A percentile compares a stretch with the other conserved stretches of the same genome.
Conservation (phyloP, 2,888 invertebrate genomes). For the Aporophyla lueneburgensis region DNA sequence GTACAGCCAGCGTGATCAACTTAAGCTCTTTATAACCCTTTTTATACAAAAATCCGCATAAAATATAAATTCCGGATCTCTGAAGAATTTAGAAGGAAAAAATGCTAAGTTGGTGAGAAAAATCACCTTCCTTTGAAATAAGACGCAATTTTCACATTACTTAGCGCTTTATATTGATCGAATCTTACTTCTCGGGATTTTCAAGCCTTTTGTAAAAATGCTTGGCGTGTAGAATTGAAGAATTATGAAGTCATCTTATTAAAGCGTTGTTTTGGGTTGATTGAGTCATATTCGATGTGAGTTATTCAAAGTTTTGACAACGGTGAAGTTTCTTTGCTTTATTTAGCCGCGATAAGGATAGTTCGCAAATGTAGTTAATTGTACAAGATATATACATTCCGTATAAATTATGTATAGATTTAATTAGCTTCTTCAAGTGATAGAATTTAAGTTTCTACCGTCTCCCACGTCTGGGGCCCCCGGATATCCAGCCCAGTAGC, state of each 20-base stretch:
- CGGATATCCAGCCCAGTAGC: too few relatives aligned
- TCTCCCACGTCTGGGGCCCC: too few relatives aligned
- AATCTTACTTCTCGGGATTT: constrained; percentile 30
- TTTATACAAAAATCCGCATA: constrained; percentile 38
- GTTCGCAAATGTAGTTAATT: too few relatives aligned
- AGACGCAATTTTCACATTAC: constrained; percentile 52
- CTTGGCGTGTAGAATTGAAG: constrained; percentile 25
- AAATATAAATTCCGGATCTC: constrained; percentile 39
- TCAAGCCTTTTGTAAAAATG: constrained; percentile 39
- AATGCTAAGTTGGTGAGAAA: constrained; percentile 41
- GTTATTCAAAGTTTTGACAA: not conserved
- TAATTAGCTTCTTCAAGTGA: too few relatives aligned
- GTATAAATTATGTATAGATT: too few relatives aligned
- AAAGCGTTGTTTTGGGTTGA: constrained; percentile 21
- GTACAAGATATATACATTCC: too few relatives aligned
- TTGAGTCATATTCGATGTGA: constrained; percentile 17
- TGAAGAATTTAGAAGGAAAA: constrained; percentile 31
- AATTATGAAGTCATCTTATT: constrained; percentile 30
- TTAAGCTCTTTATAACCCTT: constrained; percentile 47
- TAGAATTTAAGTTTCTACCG: too few relatives aligned
- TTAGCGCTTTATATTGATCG: constrained; percentile 47
- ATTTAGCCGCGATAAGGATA: too few relatives aligned
- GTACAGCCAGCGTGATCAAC: constrained; percentile 21
- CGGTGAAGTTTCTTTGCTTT: too few relatives aligned
- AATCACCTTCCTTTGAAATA: constrained; percentile 46